Conservation (phyloP, 2,113 vertebrate species). For the Hemiprocne comata region DNA sequence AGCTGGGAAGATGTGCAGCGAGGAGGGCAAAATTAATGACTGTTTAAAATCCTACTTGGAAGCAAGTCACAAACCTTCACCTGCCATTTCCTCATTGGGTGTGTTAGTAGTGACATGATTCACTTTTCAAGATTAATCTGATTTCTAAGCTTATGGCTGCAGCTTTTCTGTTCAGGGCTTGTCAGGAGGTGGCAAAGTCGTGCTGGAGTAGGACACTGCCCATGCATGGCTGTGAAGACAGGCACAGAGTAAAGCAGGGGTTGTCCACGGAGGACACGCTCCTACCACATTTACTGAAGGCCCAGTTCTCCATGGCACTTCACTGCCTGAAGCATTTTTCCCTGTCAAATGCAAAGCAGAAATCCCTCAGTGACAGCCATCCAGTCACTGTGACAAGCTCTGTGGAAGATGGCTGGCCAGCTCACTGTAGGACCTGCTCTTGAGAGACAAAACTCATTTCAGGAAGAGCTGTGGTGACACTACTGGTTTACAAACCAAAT, state of each 20-base stretch:
- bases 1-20: neutral
- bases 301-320: neutral
- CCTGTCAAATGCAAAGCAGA: neutral
- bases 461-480: neutral
- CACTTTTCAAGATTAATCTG: neutral
- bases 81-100: neutral
- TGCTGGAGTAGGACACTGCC: accelerated
- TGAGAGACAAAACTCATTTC: neutral
- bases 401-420: neutral
- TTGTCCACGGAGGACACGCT: accelerated
- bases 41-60: neutral
- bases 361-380: neutral
- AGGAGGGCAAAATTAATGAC: neutral
- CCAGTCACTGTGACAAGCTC: neutral
- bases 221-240: neutral
- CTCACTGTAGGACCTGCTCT: neutral
- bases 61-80: neutral
- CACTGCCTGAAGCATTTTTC: neutral
- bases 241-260: neutral
- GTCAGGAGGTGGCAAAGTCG: neutral
- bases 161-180: neutral
- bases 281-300: neutral
- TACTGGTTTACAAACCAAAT: neutral
- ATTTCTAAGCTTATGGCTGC: neutral
- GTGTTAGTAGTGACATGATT: neutral